Evolutionary conservation across 2,888 invertebrate species (phyloP).

Genomic region (Caenorhabditis sp.): DNA sequence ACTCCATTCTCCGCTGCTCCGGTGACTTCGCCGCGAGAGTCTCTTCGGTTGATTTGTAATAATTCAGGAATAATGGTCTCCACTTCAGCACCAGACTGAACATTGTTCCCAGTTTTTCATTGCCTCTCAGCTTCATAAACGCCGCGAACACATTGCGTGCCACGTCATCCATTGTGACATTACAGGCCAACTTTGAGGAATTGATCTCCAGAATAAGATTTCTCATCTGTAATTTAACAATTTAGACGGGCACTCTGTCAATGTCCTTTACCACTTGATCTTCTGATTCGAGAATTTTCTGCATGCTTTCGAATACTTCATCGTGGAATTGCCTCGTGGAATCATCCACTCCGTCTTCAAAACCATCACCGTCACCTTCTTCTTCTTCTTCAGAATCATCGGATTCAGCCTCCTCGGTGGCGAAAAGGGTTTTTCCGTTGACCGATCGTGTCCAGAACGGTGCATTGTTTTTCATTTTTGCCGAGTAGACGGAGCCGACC

Average conservation of each 20-base stretch:
- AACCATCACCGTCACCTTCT: conserved; percentile 21
- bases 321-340: conserved; percentile 50
- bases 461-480: conserved; percentile 1
- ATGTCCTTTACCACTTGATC: conserved; percentile 35
- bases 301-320: conserved; percentile 66
- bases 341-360: conserved; percentile 21
- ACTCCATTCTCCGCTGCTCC: conserved; percentile 18
- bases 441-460: conserved; percentile 39
- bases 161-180: conserved; percentile 73
- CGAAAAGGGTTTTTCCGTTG: conserved; percentile 25
- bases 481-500: conserved; percentile 12
- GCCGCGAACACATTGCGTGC: conserved; percentile 67
- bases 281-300: conserved; percentile 46
- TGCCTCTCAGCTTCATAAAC: conserved; percentile 60
- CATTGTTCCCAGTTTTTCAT: conserved; percentile 26
- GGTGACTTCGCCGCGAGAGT: conserved; percentile 1
- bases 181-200: conserved; percentile 75
- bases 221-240: conserved; percentile 45
- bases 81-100: conserved; percentile 64
- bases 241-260: neutral
- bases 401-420: conserved; percentile 7
- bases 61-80: conserved; percentile 68
- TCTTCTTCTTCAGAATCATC: conserved; percentile 21
- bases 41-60: conserved; percentile 61
- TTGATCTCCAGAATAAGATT: conserved; percentile 77